Percentiles rank a stretch among this genome's conserved stretches.
phyloP scores from a whole-genome alignment of 2,888 invertebrate genomes.

The Cenopis cana region DNA sequence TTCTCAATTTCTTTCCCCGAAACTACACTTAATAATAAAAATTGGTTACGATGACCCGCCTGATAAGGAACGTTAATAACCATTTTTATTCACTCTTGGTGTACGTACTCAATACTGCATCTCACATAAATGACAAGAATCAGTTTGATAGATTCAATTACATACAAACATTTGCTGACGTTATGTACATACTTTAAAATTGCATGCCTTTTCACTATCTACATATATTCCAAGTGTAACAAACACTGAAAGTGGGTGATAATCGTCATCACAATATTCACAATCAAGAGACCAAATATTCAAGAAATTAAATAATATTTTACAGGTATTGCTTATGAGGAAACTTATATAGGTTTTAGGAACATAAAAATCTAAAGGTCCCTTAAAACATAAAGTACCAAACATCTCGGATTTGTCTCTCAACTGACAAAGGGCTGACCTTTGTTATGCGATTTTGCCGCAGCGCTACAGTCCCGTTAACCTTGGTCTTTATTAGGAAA shows the following conservation, averaged over 20 bases:
- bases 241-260: too few species aligned
- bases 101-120: not conserved
- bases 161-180: too few species aligned
- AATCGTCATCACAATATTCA: too few species aligned
- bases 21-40: not conserved
- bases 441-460: constrained; percentile 13
- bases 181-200: too few species aligned
- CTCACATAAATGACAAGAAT: too few species aligned
- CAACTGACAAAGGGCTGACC: constrained; percentile 16
- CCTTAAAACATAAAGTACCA: constrained; percentile 14
- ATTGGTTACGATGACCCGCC: not conserved
- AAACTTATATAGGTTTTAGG: too few species aligned
- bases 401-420: constrained; percentile 2
- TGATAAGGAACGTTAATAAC: not conserved
- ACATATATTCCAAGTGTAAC: too few species aligned
- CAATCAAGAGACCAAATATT: too few species aligned
- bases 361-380: constrained; percentile 17
- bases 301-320: too few species aligned
- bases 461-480: not conserved
- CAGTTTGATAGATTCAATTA: too few species aligned
- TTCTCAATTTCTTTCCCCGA: not conserved
- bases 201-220: too few species aligned
- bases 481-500: constrained; percentile 1
- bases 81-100: not conserved
- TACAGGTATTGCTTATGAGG: too few species aligned